A percentile compares a stretch with the other conserved stretches of the same genome.
Conservation (phyloP, 2,888 invertebrate genomes). For the Lasioglossum marginatum region DNA sequence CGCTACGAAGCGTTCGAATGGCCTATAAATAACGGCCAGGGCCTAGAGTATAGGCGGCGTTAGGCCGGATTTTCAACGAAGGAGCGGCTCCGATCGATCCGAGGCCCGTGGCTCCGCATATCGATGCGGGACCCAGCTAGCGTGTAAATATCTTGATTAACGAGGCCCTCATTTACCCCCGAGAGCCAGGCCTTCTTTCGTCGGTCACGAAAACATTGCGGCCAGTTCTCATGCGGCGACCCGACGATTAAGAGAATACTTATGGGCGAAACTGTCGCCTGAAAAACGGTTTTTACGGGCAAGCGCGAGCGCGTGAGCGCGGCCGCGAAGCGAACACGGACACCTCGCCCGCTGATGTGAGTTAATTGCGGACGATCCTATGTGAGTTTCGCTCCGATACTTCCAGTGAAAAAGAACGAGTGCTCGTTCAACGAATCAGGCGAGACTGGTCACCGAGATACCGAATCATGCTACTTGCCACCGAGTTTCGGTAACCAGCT, state of each 20-base stretch:
- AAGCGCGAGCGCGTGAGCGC: too few species aligned
- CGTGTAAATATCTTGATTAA: slow-evolving; percentile 80
- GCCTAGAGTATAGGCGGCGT: slow-evolving; percentile 68
- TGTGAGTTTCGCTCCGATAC: neutral
- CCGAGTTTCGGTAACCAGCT: neutral
- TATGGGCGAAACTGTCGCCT: slow-evolving; percentile 31
- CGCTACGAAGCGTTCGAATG: slow-evolving; percentile 76
- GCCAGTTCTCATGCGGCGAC: slow-evolving; percentile 51
- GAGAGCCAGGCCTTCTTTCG: slow-evolving; percentile 29
- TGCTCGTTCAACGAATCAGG: neutral
- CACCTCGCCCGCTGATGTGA: slow-evolving; percentile 4
- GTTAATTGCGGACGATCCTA: slow-evolving; percentile 28
- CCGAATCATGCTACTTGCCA: neutral
- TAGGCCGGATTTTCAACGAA: slow-evolving; percentile 73
- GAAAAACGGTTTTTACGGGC: slow-evolving; percentile 36
- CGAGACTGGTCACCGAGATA: neutral
- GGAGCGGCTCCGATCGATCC: slow-evolving; percentile 74
- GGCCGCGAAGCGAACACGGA: neutral
- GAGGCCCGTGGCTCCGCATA: slow-evolving; percentile 68
- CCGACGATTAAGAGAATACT: slow-evolving; percentile 49
- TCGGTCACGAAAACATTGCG: slow-evolving; percentile 33
- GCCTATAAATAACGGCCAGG: slow-evolving; percentile 76
- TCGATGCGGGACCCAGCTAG: slow-evolving; percentile 74
- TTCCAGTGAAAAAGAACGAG: neutral
- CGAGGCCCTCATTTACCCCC: slow-evolving; percentile 68